Percentiles rank a stretch among this genome's conserved stretches.
These are phyloP conservation scores for Channa maculata DNA, from an alignment of 2,113 vertebrate species.

Conservation along the genomic window DNA sequence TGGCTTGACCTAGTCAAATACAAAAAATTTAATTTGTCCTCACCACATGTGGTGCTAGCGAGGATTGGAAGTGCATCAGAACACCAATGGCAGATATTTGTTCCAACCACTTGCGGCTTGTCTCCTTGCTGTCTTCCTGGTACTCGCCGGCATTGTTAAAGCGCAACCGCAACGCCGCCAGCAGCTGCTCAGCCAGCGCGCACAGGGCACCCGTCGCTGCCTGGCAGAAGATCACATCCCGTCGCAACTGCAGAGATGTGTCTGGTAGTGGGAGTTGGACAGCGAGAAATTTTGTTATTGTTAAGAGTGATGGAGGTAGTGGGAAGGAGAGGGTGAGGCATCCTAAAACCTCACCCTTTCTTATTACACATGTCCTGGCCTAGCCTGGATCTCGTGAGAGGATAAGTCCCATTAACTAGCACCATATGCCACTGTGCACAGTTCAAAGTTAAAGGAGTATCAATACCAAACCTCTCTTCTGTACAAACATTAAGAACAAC, in stretches of 20 bases:
- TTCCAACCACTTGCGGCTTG: slow-evolving; percentile 98
- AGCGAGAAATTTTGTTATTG: not conserved
- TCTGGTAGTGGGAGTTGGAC: slow-evolving; percentile 79
- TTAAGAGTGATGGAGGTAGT: too few relatives aligned
- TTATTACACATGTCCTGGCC: slow-evolving; percentile 34
- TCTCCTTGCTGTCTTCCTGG: slow-evolving; percentile 94
- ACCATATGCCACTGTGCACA: slow-evolving; percentile 51
- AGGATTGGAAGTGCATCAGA: slow-evolving; percentile 93
- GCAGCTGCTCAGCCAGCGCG: slow-evolving; percentile 92
- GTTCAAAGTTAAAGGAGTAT: slow-evolving; percentile 42
- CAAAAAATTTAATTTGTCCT: slow-evolving; percentile 63
- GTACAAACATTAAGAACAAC: slow-evolving; percentile 9
- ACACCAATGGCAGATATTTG: slow-evolving; percentile 92
- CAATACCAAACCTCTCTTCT: slow-evolving; percentile 20
- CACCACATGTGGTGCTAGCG: slow-evolving; percentile 88
- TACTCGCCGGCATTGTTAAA: slow-evolving; percentile 98
- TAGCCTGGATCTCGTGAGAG: slow-evolving; percentile 19
- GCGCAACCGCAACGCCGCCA: slow-evolving; percentile 90
- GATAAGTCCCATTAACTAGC: slow-evolving; percentile 48
- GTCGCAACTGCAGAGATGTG: slow-evolving; percentile 91
- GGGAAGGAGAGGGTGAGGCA: not conserved
- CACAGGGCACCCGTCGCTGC: slow-evolving; percentile 90
- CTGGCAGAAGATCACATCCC: slow-evolving; percentile 96
- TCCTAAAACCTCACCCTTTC: slow-evolving; percentile 5
- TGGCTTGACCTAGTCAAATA: not conserved